Evolutionary conservation across 2,797 vertebrate genomes (phyloP), one percentile per base, ranked within the genome.

Genomic region (Hyperoplus immaculatus): DNA sequence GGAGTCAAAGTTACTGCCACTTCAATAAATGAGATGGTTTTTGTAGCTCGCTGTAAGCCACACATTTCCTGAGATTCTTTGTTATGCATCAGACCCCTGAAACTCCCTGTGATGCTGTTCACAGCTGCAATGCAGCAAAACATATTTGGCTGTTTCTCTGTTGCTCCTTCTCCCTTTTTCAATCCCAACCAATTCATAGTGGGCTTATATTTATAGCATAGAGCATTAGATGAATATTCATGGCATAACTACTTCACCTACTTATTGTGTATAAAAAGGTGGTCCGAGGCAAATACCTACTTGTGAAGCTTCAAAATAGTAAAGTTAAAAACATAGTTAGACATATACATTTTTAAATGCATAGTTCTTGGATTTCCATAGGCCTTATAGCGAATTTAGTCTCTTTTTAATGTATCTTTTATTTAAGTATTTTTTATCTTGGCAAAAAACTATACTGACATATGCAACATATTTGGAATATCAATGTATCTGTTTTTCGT

Each of bases 91-190:
- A 62, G 59, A 84, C 46, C 49, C 73, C 57, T 69, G 45, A 61
- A 90, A 69, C 47, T 87, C 83, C 68, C 62, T 39, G 46, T 72
- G 68, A 69, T 85, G 57, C 62, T 84, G 66, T 75, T 75, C 66
- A 84, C 55, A 77, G 69, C 90, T 89, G 89, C 91, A 92, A 80
- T 93, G 87, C 88, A 90, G 78, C 80, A 92, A 84, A 86, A 81
- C 55, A 57, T 60, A 5, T 75, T 47, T 67, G 29, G 80, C 51
- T 66, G 29, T 74, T 11, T 80, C 16, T 75, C 55, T 65, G 54
- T 65, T 41, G 11, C 62, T 54, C 47, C 18, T 54, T 64, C 64
- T 76, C 71, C 71, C 74, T 61, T 50, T 8, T 72, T 61, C 39
- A 69, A 47, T 72, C 56, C 62, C 36, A 63, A 69, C 63, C 29